phyloP scores from a whole-genome alignment of 30 jellyfish, hydroid and myxozoan species.

The Cassiopea andromeda region DNA sequence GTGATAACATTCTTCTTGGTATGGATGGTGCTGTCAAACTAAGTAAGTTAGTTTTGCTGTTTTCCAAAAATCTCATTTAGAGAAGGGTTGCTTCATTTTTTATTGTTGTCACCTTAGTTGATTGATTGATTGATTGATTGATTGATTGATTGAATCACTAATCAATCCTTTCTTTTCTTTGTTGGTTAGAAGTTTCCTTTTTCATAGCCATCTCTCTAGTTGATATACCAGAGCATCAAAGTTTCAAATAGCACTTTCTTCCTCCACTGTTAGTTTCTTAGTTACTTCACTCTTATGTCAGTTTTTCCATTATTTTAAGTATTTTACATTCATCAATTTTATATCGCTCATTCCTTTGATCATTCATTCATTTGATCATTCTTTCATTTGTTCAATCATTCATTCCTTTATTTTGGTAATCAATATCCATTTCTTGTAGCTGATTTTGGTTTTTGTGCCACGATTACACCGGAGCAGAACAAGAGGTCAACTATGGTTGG shows the following conservation, averaged over 20 bases:
- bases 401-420: background rate
- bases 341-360: background rate
- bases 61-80: background rate
- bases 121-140: background rate
- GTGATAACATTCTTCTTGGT: constrained; percentile 99
- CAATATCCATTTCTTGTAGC: constrained; percentile 50
- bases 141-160: too few relatives aligned
- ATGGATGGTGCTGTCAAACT: constrained; percentile 99
- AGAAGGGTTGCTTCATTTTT: background rate
- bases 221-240: too few relatives aligned
- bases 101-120: background rate
- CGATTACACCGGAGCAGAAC: constrained; percentile 94
- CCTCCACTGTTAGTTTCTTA: background rate
- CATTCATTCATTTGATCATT: background rate
- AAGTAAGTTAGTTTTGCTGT: constrained; percentile 60
- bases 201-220: too few relatives aligned
- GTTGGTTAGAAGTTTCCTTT: too few relatives aligned
- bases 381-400: background rate
- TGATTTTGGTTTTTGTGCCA: constrained; percentile 99
- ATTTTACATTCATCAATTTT: background rate
- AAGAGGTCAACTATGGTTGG: constrained; percentile 99
- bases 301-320: background rate
- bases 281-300: background rate
- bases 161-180: too few relatives aligned
- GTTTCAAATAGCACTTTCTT: too few relatives aligned